Percentiles rank a stretch among this genome's conserved stretches.
Evolutionary conservation across 2,797 vertebrate genomes (phyloP).

Genomic region (Potorous gilbertii): DNA sequence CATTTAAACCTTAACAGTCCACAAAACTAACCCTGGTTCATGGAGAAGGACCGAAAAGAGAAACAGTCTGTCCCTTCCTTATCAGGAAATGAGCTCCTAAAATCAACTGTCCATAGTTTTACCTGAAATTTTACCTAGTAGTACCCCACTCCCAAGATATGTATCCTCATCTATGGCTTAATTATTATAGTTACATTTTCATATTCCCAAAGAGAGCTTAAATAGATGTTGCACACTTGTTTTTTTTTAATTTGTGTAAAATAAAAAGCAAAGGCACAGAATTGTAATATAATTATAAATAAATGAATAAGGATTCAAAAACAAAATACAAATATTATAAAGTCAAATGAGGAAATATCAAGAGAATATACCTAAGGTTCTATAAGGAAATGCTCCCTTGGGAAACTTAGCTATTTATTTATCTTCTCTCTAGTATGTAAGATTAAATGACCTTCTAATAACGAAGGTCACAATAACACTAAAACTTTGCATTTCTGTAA

Average conservation of each 20-base stretch:
- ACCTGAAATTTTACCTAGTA: slow-evolving; percentile 1
- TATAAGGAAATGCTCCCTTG: not conserved
- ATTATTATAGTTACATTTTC: not conserved
- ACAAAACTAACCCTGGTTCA: not conserved
- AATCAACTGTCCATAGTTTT: not conserved
- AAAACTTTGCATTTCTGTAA: not conserved
- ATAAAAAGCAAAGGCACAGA: not conserved
- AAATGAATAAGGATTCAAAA: not conserved
- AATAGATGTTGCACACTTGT: not conserved
- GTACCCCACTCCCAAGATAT: not conserved
- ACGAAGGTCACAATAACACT: not conserved
- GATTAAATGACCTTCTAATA: not conserved
- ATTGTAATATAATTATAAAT: not conserved
- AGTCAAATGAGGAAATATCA: not conserved
- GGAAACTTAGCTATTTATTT: not conserved
- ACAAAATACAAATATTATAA: not conserved
- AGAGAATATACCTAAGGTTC: not conserved
- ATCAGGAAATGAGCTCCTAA: slow-evolving; percentile 7
- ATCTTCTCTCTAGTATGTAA: not conserved
- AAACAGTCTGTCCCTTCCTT: not conserved
- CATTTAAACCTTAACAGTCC: not conserved
- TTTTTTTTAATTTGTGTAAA: not conserved
- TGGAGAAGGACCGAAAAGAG: not conserved
- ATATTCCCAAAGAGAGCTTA: not conserved
- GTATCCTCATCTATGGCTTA: not conserved